Evolutionary conservation across 1,140 invertebrate species (phyloP).

Genomic region (Sitophilus oryzae): DNA sequence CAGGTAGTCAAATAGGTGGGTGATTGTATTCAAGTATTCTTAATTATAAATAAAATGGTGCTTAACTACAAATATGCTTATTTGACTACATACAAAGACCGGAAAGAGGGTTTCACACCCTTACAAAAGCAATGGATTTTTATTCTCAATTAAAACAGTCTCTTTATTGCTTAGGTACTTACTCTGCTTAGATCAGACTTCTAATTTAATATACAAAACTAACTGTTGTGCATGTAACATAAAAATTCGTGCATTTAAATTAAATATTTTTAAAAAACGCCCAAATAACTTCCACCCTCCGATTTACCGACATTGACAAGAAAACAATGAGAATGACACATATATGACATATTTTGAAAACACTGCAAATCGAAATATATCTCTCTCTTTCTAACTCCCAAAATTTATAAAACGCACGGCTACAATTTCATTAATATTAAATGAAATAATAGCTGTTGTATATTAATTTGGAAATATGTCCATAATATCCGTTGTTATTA

Average conservation of each 20-base stretch:
- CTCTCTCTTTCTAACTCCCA: too few relatives aligned
- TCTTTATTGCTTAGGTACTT: too few relatives aligned
- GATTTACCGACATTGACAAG: conserved; percentile 8
- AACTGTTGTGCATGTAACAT: conserved; percentile 6
- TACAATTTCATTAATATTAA: too few relatives aligned
- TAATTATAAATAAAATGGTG: too few relatives aligned
- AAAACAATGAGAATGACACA: conserved; percentile 8
- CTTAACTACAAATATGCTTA: neutral
- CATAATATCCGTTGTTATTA: too few relatives aligned
- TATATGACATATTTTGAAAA: too few relatives aligned
- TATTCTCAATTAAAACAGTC: neutral
- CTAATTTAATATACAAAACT: neutral
- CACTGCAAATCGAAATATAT: too few relatives aligned
- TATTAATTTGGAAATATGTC: too few relatives aligned
- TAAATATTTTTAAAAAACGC: conserved; percentile 12
- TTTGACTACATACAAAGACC: neutral
- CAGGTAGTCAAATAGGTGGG: too few relatives aligned
- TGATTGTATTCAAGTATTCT: too few relatives aligned
- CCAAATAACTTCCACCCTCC: conserved; percentile 13
- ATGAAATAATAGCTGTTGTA: too few relatives aligned
- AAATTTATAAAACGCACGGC: too few relatives aligned
- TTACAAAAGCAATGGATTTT: neutral
- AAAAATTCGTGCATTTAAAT: conserved; percentile 15
- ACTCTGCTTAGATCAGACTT: neutral
- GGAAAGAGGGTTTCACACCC: conserved; percentile 12